phyloP scores from a whole-genome alignment of 2,113 vertebrate species.

The Ptilorrhoa leucosticta region DNA sequence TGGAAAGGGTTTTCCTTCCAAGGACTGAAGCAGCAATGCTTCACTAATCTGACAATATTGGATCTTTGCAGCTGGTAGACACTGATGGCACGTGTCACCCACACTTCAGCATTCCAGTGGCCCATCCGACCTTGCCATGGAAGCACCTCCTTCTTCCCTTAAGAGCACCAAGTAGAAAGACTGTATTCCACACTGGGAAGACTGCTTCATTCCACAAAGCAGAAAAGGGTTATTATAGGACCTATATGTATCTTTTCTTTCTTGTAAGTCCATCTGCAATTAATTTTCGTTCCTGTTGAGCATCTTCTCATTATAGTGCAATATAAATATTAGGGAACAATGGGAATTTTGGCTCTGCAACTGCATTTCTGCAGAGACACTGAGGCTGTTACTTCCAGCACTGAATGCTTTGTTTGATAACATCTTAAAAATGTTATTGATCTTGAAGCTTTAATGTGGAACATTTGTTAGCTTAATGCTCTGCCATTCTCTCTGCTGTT shows the following conservation, averaged over 20 bases:
- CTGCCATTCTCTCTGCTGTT: neutral
- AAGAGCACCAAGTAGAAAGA: neutral
- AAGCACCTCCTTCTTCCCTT: neutral
- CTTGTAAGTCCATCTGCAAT: neutral
- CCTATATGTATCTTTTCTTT: neutral
- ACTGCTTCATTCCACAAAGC: neutral
- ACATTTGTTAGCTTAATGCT: slow-evolving; percentile 37
- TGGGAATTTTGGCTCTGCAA: neutral
- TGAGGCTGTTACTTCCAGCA: neutral
- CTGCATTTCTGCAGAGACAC: neutral
- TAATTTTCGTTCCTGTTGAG: neutral
- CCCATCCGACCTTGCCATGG: neutral
- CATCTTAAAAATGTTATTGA: slow-evolving; percentile 17
- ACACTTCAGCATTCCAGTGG: neutral
- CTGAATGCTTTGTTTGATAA: slow-evolving; percentile 10
- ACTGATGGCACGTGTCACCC: neutral
- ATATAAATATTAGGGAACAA: neutral
- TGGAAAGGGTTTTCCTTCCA: neutral
- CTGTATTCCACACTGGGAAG: neutral
- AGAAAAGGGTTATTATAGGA: neutral
- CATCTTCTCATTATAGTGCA: neutral
- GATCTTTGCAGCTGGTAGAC: neutral
- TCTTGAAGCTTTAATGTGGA: slow-evolving; percentile 17
- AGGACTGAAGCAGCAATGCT: neutral
- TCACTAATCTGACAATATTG: neutral